Base-by-base conservation (phyloP, 1,140 invertebrate genomes). In the Drosophila ananassae region DNA sequence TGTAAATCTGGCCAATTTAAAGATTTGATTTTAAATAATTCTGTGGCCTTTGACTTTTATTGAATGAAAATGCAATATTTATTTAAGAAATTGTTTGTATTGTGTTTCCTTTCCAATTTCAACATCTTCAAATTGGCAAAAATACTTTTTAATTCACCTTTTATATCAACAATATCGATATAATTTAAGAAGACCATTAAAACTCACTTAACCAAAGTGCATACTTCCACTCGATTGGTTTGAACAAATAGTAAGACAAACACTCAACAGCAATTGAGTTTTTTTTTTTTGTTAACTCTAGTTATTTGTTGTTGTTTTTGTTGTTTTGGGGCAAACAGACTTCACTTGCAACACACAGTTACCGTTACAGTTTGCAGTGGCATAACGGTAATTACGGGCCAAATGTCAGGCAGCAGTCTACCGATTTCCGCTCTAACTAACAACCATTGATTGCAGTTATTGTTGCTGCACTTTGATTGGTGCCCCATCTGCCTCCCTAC, bases 371-470 rank as follows among this genome's bases (percentile, higher is more conserved):
- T 69, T 63, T 47, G 66, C 64, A 77, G 62, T 80, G 60, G 32
- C 50, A 73, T 76, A 76, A 76, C 73, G 73, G 78, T 85, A 85
- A 85, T 85, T 85, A 87, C 78, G 73, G 66, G 54, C 64, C 74
- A 85, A 87, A 85, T 78, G 75, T 72, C 76, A 74, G 57, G 69
- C 77, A 64, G 64, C 67, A 82, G 79, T 84, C 80, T 75, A 71
- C 67, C 67, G 82, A 85, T 85, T 87, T 85, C 67, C 71, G 74
- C 78, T 81, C 52, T 59, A 85, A 72, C 77, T 85, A 84, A 85
- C 81, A 85, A 75, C 81, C 84, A 85, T 85, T 87, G 82, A 85
- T 85, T 87, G 79, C 78, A 73, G 73, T 81, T 83, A 57, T 79
- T 73, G 76, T 60, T 79, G 76, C 72, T 75, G 71, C 72, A 66